Evolutionary conservation across 2,888 invertebrate genomes (phyloP).

Genomic region (Rhodophaea formosa): DNA sequence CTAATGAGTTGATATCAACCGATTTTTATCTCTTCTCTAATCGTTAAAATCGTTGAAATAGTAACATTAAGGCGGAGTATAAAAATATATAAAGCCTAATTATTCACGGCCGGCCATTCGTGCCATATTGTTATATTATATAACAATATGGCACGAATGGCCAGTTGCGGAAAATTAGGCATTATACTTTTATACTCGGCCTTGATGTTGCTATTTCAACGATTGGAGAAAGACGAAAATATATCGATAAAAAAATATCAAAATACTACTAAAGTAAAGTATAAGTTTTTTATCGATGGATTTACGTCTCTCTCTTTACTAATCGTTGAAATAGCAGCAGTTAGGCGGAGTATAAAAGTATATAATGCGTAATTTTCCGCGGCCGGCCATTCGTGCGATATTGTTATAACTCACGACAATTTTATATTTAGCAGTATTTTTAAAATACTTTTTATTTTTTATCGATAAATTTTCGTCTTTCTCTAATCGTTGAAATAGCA

Average conservation of each 20-base stretch:
- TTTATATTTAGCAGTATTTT: too few relatives aligned
- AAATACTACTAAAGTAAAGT: too few relatives aligned
- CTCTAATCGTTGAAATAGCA: constrained; percentile 31
- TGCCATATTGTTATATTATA: constrained; percentile 15
- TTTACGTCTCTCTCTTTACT: constrained; percentile 32
- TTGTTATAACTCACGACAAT: constrained; percentile 10
- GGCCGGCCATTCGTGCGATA: constrained; percentile 28
- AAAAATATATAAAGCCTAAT: constrained; percentile 45
- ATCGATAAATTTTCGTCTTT: constrained; percentile 24
- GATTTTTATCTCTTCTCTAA: constrained; percentile 29
- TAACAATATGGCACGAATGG: constrained; percentile 34
- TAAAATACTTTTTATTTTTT: too few relatives aligned
- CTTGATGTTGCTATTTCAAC: constrained; percentile 31
- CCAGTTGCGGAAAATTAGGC: constrained; percentile 39
- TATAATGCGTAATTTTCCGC: constrained; percentile 42
- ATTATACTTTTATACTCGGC: constrained; percentile 42
- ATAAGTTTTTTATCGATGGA: not conserved
- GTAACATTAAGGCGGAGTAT: constrained; percentile 34
- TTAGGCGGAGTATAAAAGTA: constrained; percentile 39
- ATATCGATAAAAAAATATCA: not conserved
- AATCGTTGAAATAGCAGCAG: constrained; percentile 29
- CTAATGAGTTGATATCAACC: not conserved
- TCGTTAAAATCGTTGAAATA: constrained; percentile 30
- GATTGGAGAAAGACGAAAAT: constrained; percentile 29
- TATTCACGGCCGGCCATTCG: constrained; percentile 34